A percentile compares a stretch with the other conserved stretches of the same genome.
Evolutionary conservation across 2,113 vertebrate genomes (phyloP).

Genomic region (Rhabdornis inornatus): DNA sequence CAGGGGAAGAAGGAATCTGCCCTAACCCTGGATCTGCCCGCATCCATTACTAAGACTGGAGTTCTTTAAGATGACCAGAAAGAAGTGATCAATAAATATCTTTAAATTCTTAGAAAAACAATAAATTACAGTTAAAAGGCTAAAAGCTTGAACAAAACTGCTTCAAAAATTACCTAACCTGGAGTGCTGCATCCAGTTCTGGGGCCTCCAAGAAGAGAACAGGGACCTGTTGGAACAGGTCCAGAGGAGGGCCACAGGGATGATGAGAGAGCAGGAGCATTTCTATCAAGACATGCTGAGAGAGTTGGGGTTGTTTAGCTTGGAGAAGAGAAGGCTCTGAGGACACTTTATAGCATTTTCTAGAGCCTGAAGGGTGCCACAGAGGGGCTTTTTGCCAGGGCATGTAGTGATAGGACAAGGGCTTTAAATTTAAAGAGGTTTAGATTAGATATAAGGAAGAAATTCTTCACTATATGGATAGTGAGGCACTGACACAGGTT

Average conservation of each 20-base stretch:
- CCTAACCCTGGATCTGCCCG: background rate
- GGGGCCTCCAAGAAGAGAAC: background rate
- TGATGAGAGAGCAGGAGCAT: background rate
- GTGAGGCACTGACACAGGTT: background rate
- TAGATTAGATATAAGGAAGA: background rate
- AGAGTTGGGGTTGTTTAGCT: background rate
- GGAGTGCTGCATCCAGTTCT: background rate
- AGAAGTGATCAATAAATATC: background rate
- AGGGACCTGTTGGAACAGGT: background rate
- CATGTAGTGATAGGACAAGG: background rate
- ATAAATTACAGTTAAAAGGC: background rate
- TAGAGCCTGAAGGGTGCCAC: background rate
- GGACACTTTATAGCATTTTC: background rate
- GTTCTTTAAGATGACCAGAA: background rate
- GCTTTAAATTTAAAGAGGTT: background rate
- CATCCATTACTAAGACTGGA: background rate
- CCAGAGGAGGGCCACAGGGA: background rate
- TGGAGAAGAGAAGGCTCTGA: background rate
- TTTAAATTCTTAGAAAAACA: background rate
- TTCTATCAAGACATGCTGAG: background rate
- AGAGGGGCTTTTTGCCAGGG: background rate
- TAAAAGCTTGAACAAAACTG: background rate
- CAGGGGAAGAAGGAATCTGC: background rate
- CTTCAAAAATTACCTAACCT: background rate
- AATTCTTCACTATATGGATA: background rate